Evolutionary conservation across 2,888 invertebrate genomes (phyloP).

Genomic region (Altica lythri): DNA sequence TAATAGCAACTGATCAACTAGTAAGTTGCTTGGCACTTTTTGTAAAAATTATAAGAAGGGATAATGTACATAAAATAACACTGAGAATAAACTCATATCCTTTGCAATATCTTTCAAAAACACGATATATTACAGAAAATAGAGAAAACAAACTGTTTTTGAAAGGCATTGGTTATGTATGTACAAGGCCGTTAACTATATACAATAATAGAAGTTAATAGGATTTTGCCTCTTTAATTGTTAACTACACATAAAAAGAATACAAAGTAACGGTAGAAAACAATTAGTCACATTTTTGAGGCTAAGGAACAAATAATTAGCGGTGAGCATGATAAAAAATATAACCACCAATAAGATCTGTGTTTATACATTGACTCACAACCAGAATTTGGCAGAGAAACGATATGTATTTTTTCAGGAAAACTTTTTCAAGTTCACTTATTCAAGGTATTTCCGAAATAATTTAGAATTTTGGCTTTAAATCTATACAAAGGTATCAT

Average conservation of each 20-base stretch:
- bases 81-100: too few species aligned
- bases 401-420: too few species aligned
- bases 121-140: too few species aligned
- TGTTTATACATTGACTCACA: not conserved
- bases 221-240: not conserved
- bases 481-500: too few species aligned
- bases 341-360: not conserved
- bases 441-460: too few species aligned
- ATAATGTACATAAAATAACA: conserved; percentile 31
- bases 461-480: too few species aligned
- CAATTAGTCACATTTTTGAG: not conserved
- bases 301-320: conserved; percentile 5
- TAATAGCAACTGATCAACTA: conserved; percentile 18
- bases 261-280: not conserved
- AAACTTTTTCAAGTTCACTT: too few species aligned
- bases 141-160: not conserved
- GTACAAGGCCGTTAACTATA: not conserved
- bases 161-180: not conserved
- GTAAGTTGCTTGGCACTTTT: conserved; percentile 35
- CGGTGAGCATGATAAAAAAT: not conserved
- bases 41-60: conserved; percentile 17
- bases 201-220: not conserved
- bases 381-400: too few species aligned
- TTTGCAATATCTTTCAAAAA: too few species aligned
- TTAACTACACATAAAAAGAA: conserved; percentile 6